Evolutionary conservation across 2,797 vertebrate genomes (phyloP).

Genomic region (Eupleurogrammus muticus): DNA sequence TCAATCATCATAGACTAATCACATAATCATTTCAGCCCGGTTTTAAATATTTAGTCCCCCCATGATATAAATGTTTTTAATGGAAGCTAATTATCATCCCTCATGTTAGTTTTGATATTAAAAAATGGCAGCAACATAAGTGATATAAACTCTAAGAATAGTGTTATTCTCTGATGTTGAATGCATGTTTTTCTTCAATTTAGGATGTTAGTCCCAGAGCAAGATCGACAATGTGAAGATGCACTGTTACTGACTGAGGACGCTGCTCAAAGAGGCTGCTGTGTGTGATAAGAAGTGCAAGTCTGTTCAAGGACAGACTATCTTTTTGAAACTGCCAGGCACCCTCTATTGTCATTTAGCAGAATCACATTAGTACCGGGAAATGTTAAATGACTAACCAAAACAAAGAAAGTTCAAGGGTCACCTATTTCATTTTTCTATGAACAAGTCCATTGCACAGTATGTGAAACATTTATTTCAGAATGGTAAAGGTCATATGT

Average conservation of each 20-base stretch:
- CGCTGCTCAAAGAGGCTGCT: slow-evolving; percentile 66
- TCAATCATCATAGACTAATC: not conserved
- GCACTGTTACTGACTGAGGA: slow-evolving; percentile 59
- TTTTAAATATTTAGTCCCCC: slow-evolving; percentile 1
- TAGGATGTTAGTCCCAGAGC: slow-evolving; percentile 73
- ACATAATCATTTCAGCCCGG: not conserved
- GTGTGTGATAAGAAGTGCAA: slow-evolving; percentile 61
- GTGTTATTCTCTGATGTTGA: slow-evolving; percentile 2
- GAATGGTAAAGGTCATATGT: slow-evolving; percentile 10
- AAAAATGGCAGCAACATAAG: not conserved
- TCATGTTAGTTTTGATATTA: not conserved
- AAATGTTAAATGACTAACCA: not conserved
- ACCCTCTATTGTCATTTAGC: not conserved
- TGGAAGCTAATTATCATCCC: not conserved
- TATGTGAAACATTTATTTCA: slow-evolving; percentile 2
- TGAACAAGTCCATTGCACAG: slow-evolving; percentile 36
- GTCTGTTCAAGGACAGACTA: no score
- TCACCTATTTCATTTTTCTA: slow-evolving; percentile 12
- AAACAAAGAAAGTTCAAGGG: not conserved
- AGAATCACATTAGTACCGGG: no score
- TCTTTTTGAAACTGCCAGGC: not conserved
- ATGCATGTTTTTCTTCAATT: slow-evolving; percentile 9
- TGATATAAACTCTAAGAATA: not conserved
- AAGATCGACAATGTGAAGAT: slow-evolving; percentile 70
- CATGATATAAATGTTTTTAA: not conserved